A percentile compares a stretch with the other conserved stretches of the same genome.
Conservation (phyloP, 2,797 vertebrate genomes). For the Microctenopoma stevenorrisi region DNA sequence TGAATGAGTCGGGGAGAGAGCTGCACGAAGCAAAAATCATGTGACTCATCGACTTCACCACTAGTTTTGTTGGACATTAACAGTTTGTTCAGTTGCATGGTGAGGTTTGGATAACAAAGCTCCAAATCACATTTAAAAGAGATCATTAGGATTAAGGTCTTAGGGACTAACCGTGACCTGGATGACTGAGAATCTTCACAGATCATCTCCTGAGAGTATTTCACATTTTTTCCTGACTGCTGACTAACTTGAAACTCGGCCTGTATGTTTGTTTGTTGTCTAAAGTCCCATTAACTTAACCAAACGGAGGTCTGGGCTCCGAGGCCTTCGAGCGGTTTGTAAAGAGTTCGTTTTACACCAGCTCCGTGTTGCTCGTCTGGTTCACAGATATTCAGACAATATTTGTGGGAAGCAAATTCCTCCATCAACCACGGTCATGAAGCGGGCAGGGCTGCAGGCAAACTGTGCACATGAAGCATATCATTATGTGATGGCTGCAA, state of each 20-base stretch:
- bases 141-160: too few species aligned
- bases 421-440: constrained; percentile 32
- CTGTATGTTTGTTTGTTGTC: constrained; percentile 13
- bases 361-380: constrained; percentile 36
- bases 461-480: constrained; percentile 14
- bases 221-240: neutral
- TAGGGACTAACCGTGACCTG: too few species aligned
- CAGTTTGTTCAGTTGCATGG: neutral
- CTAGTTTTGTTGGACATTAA: neutral
- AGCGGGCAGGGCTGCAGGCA: constrained; percentile 23
- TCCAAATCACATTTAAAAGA: neutral
- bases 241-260: constrained; percentile 4
- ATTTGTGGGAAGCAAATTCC: constrained; percentile 67
- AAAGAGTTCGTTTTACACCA: constrained; percentile 12
- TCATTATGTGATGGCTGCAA: constrained; percentile 38
- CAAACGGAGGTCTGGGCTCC: constrained; percentile 33
- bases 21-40: constrained; percentile 30
- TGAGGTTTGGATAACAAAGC: neutral
- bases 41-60: constrained; percentile 8
- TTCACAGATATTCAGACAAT: constrained; percentile 65
- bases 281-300: constrained; percentile 17
- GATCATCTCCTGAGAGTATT: neutral
- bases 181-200: too few species aligned
- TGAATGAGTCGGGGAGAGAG: constrained; percentile 2
- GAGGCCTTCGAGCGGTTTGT: constrained; percentile 14